Percentiles rank a stretch among this genome's conserved stretches.
Conservation (phyloP, 2,888 invertebrate genomes). For the Oscheius sp. region DNA sequence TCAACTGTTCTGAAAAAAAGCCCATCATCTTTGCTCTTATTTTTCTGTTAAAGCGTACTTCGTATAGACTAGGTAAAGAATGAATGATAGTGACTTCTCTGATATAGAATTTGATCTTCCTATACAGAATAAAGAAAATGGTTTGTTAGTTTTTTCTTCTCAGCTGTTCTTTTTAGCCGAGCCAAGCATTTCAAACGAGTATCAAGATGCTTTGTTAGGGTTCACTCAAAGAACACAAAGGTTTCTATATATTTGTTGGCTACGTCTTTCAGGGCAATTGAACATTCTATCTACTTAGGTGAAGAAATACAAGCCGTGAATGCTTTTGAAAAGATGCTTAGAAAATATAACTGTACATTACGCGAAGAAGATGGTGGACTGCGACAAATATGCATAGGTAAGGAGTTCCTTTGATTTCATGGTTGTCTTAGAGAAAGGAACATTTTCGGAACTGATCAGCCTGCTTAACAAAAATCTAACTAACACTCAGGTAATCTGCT, state of each 20-base stretch:
- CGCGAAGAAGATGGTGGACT: not conserved
- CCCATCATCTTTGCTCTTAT: no score
- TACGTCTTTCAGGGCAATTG: not conserved
- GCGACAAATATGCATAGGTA: slow-evolving; percentile 7
- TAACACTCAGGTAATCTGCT: no score
- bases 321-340: slow-evolving; percentile 9
- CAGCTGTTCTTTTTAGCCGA: not conserved
- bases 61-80: no score
- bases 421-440: no score
- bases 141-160: not conserved
- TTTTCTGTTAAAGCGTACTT: no score
- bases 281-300: not conserved
- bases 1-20: no score
- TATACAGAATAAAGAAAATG: slow-evolving; percentile 1
- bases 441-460: no score
- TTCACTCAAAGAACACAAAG: slow-evolving; percentile 28
- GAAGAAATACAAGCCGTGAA: slow-evolving; percentile 4
- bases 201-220: slow-evolving; percentile 3
- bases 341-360: not conserved
- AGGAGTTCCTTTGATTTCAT: not conserved
- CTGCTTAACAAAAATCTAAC: not conserved
- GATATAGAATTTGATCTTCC: slow-evolving; percentile 10
- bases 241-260: not conserved
- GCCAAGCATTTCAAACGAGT: not conserved
- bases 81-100: not conserved